These are phyloP conservation scores for Lymantria monacha DNA, from an alignment of 2,888 invertebrate genomes.

Conservation along the genomic window DNA sequence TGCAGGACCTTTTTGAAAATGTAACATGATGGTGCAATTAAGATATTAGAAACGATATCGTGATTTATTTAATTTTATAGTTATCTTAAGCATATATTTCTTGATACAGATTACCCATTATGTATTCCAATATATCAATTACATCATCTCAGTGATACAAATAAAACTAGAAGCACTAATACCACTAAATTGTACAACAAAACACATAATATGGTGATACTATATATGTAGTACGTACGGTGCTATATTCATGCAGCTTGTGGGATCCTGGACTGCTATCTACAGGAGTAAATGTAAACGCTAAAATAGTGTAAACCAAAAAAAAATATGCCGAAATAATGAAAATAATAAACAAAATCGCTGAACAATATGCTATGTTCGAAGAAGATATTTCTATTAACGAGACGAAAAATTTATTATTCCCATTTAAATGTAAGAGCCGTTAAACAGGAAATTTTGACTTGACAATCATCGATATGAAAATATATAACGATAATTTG, in stretches of 20 bases:
- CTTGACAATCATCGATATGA: background rate
- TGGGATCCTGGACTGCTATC: constrained; percentile 64
- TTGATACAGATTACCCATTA: constrained; percentile 9
- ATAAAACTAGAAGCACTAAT: constrained; percentile 1
- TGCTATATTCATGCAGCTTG: constrained; percentile 70
- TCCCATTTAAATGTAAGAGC: background rate
- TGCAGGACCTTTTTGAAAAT: background rate
- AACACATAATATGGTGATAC: constrained; percentile 45
- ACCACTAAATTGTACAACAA: constrained; percentile 20
- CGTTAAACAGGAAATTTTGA: background rate
- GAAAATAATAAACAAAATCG: constrained; percentile 20
- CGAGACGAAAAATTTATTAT: background rate
- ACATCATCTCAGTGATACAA: constrained; percentile 7
- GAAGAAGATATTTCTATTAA: background rate
- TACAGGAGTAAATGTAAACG: constrained; percentile 61
- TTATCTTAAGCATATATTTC: background rate
- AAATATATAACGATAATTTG: background rate
- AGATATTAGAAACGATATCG: background rate
- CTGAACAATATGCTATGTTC: constrained; percentile 8
- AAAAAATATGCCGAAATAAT: too few species aligned
- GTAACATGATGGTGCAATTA: background rate
- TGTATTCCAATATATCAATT: constrained; percentile 3
- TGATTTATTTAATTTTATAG: too few species aligned
- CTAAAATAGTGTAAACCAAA: constrained; percentile 55
- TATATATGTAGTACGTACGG: constrained; percentile 53